Percentiles rank a stretch among this genome's conserved stretches.
These are phyloP conservation scores for Thaleichthys pacificus DNA, from an alignment of 2,797 vertebrate species.

Conservation along the genomic window DNA sequence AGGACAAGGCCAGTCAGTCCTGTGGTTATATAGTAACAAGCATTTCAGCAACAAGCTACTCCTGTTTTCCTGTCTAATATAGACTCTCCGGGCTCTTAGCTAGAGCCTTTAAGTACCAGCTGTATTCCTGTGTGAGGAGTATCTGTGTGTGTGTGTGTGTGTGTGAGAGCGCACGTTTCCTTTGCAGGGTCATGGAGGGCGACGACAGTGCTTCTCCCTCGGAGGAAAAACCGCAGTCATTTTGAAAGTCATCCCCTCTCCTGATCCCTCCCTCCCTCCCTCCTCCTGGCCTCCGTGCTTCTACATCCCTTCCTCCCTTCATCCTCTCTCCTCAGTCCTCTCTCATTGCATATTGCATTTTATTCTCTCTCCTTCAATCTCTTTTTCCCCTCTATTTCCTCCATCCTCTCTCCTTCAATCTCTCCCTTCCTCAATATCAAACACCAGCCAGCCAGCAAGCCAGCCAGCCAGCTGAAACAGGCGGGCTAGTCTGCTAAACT, in stretches of 20 bases:
- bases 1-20: slow-evolving; percentile 21
- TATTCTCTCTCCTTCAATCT: too few species aligned
- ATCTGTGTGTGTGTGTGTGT: neutral
- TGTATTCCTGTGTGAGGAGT: slow-evolving; percentile 19
- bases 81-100: neutral
- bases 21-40: too few species aligned
- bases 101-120: slow-evolving; percentile 22
- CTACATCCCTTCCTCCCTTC: neutral
- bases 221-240: slow-evolving; percentile 32
- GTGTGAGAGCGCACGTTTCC: neutral
- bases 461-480: slow-evolving; percentile 3
- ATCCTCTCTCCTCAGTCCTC: neutral
- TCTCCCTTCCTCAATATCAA: slow-evolving; percentile 5
- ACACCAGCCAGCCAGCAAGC: slow-evolving; percentile 17
- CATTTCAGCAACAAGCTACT: neutral
- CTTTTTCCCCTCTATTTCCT: neutral
- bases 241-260: slow-evolving; percentile 37
- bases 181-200: slow-evolving; percentile 30
- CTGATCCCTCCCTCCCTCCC: slow-evolving; percentile 28
- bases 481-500: neutral
- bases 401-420: neutral
- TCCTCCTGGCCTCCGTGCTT: neutral
- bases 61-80: neutral
- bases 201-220: slow-evolving; percentile 24
- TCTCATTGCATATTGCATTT: too few species aligned